Evolutionary conservation across 2,797 vertebrate genomes (phyloP).

Genomic region (Darevskia nairensis): DNA sequence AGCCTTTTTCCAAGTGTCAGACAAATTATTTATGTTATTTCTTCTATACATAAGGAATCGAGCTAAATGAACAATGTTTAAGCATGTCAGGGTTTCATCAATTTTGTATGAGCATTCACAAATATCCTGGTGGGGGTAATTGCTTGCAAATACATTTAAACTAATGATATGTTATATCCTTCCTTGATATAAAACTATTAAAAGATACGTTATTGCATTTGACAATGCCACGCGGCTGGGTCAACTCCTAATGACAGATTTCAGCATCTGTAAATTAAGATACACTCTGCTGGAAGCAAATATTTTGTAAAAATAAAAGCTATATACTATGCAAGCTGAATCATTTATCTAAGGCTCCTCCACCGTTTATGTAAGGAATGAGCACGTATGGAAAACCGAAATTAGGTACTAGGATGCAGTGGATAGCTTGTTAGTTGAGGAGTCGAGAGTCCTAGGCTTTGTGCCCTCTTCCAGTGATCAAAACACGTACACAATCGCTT

Average conservation of each 20-base stretch:
- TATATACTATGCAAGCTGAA: constrained; percentile 76
- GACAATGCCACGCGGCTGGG: constrained; percentile 84
- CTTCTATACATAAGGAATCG: constrained; percentile 83
- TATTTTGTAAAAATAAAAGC: constrained; percentile 85
- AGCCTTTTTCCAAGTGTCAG: constrained; percentile 78
- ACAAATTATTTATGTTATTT: constrained; percentile 84
- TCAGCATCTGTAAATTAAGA: constrained; percentile 83
- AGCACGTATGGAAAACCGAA: constrained; percentile 37
- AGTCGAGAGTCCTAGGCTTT: constrained; percentile 10
- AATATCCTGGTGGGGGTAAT: constrained; percentile 87
- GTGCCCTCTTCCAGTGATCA: neutral
- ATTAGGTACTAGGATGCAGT: neutral
- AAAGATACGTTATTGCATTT: constrained; percentile 85
- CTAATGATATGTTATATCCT: constrained; percentile 87
- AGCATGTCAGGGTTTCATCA: constrained; percentile 86
- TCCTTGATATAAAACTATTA: constrained; percentile 88
- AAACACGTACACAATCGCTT: neutral
- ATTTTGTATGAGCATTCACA: constrained; percentile 84
- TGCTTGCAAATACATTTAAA: constrained; percentile 88
- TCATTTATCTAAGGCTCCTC: constrained; percentile 77
- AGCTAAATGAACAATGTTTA: constrained; percentile 86
- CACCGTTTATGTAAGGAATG: constrained; percentile 58
- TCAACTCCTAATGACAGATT: constrained; percentile 87
- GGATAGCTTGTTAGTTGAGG: constrained; percentile 1
- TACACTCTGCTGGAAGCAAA: constrained; percentile 83